Conservation (phyloP, 2,113 vertebrate genomes). For the Centrocercus urophasianus region DNA sequence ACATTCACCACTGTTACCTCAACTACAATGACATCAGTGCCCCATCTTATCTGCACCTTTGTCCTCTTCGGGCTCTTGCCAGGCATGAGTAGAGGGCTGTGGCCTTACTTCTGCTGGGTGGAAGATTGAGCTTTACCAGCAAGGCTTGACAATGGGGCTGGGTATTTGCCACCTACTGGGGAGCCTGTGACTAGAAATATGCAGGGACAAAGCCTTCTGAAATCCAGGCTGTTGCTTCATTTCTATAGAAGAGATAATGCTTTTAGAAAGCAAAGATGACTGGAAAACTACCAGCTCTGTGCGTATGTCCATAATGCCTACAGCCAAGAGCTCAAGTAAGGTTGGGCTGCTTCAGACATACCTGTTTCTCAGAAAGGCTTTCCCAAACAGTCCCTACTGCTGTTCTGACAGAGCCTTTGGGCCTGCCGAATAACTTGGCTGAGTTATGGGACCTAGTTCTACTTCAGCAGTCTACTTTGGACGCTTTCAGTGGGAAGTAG, state of each 20-base stretch:
- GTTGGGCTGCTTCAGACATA: background rate
- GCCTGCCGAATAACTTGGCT: constrained; percentile 20
- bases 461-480: background rate
- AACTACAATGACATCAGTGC: background rate
- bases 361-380: background rate
- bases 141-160: background rate
- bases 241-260: background rate
- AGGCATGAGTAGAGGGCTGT: background rate
- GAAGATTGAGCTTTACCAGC: background rate
- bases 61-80: background rate
- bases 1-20: background rate
- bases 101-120: background rate
- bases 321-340: background rate
- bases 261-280: background rate
- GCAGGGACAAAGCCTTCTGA: background rate
- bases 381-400: background rate
- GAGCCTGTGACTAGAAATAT: background rate
- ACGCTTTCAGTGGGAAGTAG: background rate
- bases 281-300: background rate
- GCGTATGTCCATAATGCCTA: background rate
- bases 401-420: constrained; percentile 21
- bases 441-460: background rate
- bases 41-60: background rate
- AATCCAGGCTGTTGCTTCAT: background rate
- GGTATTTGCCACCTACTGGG: no score